Evolutionary conservation across 1,140 invertebrate species (phyloP), one percentile per base, ranked within the genome.

Genomic region (Rhopalosiphum padi): DNA sequence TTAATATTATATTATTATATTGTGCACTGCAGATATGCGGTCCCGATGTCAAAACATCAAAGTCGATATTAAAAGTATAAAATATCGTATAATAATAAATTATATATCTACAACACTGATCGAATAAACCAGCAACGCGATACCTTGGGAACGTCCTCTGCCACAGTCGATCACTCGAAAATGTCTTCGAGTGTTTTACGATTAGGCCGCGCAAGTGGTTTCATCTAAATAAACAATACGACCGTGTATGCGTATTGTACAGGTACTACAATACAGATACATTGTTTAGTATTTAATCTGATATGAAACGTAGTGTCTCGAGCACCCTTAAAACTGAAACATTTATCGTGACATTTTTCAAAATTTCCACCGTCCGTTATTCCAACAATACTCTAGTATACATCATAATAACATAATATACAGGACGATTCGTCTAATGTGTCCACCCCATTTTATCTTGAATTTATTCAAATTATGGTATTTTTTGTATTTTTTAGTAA

Each of bases 21-120:
- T 77, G 23, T 77, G 30, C 60, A 4, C 60, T n/a, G 60, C 55
- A 60, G 60, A 68, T 68, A 68, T 23, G 25, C 55, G 25, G 8
- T 60, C 25, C 1, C 55, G 25, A 60, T 60, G 7, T 60, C 25
- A 68, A 18, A 68, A 68, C 30, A 68, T 68, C 60, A 4, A 68
- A n/a, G 15, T 15, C 30, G 60, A 30, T 68, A 68, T 68, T 68
- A 6, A 68, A 68, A 68, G 11, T n/a, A 68, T 15, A 68, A n/a
- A 68, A 68, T 83, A 83, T 83, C 37, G 37, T 83, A 83, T 37
- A 83, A 83, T 23, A 83, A 83, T 83, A 37, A 83, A 83, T 37
- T 37, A 35, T 82, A 82, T 83, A 37, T 83, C n/a, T 21, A 83
- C 35, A 23, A 82, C 82, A 6, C 35, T 35, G 82, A 77, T n/a